These are phyloP conservation scores for Gonocerus acuteangulatus DNA, from an alignment of 2,888 invertebrate species.

Conservation along the genomic window DNA sequence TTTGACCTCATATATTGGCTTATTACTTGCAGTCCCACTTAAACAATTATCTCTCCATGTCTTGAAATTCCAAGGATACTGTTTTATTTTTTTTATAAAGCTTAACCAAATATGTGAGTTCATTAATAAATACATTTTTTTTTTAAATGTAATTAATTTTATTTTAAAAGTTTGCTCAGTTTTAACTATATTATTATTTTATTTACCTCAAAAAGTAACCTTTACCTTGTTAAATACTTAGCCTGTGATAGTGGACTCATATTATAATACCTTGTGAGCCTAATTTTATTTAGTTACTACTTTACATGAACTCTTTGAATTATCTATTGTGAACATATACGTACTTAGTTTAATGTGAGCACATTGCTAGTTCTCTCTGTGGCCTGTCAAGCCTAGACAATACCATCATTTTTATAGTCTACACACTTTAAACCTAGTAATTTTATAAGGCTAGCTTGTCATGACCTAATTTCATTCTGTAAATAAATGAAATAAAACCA, in stretches of 20 bases:
- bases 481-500: background rate
- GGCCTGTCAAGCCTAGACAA: constrained; percentile 20
- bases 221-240: background rate
- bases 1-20: constrained; percentile 80
- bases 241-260: constrained; percentile 23
- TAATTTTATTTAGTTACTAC: constrained; percentile 24
- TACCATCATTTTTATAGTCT: background rate
- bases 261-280: constrained; percentile 13
- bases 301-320: background rate
- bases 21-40: constrained; percentile 42
- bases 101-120: no score
- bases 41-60: constrained; percentile 51
- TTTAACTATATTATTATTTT: constrained; percentile 15
- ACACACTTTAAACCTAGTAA: no score
- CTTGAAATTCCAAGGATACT: no score
- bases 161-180: background rate
- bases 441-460: background rate
- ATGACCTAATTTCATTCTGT: background rate
- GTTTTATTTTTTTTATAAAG: no score
- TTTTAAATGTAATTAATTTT: background rate
- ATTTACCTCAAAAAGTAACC: constrained; percentile 15
- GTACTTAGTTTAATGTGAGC: constrained; percentile 10
- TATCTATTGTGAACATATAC: background rate
- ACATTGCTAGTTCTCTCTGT: constrained; percentile 25
- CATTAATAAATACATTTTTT: no score